These are phyloP conservation scores for Patella depressa DNA, from an alignment of 2,888 invertebrate species.

Conservation along the genomic window DNA sequence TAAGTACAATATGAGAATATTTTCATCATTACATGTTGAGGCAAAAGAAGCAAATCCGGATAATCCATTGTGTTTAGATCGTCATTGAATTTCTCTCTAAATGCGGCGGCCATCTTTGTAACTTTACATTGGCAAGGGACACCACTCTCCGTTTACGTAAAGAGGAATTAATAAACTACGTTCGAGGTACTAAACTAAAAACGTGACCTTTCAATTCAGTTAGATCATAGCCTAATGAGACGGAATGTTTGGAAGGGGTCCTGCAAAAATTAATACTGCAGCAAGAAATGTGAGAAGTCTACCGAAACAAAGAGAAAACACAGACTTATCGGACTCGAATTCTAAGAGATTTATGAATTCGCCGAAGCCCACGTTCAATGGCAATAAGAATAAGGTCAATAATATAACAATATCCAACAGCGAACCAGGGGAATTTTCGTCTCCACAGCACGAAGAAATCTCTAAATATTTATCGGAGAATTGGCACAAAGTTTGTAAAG, in stretches of 20 bases:
- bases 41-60: conserved; percentile 28
- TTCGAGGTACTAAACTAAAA: not conserved
- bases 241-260: not conserved
- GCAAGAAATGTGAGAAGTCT: conserved; percentile 3
- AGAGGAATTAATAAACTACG: not conserved
- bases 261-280: conserved; percentile 5
- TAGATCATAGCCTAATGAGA: not conserved
- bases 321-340: not conserved
- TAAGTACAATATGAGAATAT: conserved; percentile 49
- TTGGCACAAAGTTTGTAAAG: not conserved
- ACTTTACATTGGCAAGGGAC: no score
- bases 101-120: no score
- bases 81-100: no score
- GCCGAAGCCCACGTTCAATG: conserved; percentile 3
- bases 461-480: not conserved
- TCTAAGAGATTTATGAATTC: not conserved
- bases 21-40: conserved; percentile 52
- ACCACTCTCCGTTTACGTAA: no score
- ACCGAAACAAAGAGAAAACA: conserved; percentile 2
- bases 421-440: not conserved
- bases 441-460: conserved; percentile 2
- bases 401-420: not conserved
- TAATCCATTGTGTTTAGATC: no score
- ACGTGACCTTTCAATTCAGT: not conserved
- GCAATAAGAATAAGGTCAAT: not conserved